A percentile compares a stretch with the other conserved stretches of the same genome.
Conservation (phyloP, 2,113 vertebrate genomes). For the Nothoprocta pentlandii region DNA sequence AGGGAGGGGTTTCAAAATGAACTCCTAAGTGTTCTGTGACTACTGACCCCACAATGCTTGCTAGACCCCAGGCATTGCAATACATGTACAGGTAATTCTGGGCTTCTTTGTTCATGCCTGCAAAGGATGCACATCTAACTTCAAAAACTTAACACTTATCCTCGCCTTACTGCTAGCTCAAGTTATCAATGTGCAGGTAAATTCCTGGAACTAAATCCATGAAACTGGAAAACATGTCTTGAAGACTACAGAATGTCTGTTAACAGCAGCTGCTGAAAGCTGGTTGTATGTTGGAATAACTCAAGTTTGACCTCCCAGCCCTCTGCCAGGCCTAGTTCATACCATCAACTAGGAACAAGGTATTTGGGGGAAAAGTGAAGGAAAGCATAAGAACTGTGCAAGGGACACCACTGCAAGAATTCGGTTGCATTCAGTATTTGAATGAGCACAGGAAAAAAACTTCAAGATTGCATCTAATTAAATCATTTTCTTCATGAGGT, state of each 20-base stretch:
- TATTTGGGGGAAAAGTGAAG: not conserved
- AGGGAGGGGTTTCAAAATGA: not conserved
- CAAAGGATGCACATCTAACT: not conserved
- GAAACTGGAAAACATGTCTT: not conserved
- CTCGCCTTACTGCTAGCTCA: not conserved
- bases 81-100: not conserved
- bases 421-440: not conserved
- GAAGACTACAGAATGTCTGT: not conserved
- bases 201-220: not conserved
- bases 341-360: not conserved
- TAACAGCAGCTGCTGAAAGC: not conserved
- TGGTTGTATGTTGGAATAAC: not conserved
- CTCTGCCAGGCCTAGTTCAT: not conserved
- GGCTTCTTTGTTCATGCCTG: not conserved
- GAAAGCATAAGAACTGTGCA: not conserved
- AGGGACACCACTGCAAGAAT: not conserved
- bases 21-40: not conserved
- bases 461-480: not conserved
- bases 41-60: not conserved
- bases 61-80: not conserved
- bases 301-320: not conserved
- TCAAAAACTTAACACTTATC: not conserved
- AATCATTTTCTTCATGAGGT: accelerated
- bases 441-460: not conserved
- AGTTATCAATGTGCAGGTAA: not conserved